Evolutionary conservation across 2,888 invertebrate species (phyloP), one percentile per base, ranked within the genome.

Genomic region (Stenolophus ochropezus): DNA sequence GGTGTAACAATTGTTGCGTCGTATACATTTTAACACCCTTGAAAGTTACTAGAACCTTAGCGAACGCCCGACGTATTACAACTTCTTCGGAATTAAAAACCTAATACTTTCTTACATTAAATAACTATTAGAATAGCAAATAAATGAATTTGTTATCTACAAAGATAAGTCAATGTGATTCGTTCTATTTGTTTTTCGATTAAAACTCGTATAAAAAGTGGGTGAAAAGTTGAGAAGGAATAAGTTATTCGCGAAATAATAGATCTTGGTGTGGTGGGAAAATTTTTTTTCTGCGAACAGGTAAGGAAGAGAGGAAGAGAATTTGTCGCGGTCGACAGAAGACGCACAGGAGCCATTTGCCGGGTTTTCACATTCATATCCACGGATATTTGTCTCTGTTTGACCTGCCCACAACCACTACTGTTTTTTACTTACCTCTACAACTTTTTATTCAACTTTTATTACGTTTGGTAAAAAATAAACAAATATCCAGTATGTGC

Each of bases 361-460:
- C 23, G 23, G 21, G 61, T 61, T 61, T 61, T 61, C 61, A 61
- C 61, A 61, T 61, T 27, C 61, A 61, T 61, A 61, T 61, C 61
- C 61, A 25, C 2, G 61, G 25, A 14, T 61, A 61, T 61, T 25
- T 61, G 61, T 61, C 61, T 25, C 25, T 61, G 25, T 61, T 61
- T 61, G 61, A 61, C 25, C 61, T 25, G 25, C 25, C 23, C 61
- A 25, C 14, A 1, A 25, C 4, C n/a, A 14, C 25, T 23, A 61
- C n/a, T n/a, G n/a, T 61, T 61, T 61, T 61, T 61, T 61, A 25
- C 61, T 56, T 56, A 2, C 11, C 33, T 42, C 33, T 8, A 42
- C 33, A 42, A 42, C 33, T 42, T 42, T 42, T 42, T 42, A 42
- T 11, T 6, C 33, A 8, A 8, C 33, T 42, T 42, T 42, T 8